Percentiles rank a stretch among this genome's conserved stretches.
These are phyloP conservation scores for Nymphicus hollandicus DNA, from an alignment of 2,113 vertebrate genomes.

Conservation along the genomic window DNA sequence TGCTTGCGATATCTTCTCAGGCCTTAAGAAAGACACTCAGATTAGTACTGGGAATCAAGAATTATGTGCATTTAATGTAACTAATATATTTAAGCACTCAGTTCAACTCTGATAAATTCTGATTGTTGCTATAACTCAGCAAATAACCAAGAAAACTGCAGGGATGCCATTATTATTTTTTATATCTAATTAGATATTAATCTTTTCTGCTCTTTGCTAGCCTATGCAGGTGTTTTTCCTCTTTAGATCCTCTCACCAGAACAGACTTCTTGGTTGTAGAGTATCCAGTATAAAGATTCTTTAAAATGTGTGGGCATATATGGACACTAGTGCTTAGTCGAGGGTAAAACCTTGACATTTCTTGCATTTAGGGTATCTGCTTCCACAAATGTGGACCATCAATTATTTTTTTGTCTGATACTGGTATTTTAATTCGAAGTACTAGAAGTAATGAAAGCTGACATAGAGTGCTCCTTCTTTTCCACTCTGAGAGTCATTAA, in stretches of 20 bases:
- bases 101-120: neutral
- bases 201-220: neutral
- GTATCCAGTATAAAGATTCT: neutral
- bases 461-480: neutral
- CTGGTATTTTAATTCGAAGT: neutral
- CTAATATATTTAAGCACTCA: neutral
- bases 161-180: neutral
- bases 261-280: neutral
- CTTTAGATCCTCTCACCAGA: neutral
- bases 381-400: neutral
- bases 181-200: neutral
- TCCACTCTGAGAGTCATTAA: neutral
- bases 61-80: neutral
- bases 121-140: neutral
- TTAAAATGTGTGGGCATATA: rapidly evolving
- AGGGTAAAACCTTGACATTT: neutral
- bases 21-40: neutral
- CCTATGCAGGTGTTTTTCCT: neutral
- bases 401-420: neutral
- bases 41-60: neutral
- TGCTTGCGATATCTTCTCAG: neutral
- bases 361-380: neutral
- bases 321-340: neutral
- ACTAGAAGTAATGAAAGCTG: neutral
- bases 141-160: neutral